These are phyloP conservation scores for Zaprionus tsacasi DNA, from an alignment of 1,140 invertebrate genomes.

Conservation along the genomic window DNA sequence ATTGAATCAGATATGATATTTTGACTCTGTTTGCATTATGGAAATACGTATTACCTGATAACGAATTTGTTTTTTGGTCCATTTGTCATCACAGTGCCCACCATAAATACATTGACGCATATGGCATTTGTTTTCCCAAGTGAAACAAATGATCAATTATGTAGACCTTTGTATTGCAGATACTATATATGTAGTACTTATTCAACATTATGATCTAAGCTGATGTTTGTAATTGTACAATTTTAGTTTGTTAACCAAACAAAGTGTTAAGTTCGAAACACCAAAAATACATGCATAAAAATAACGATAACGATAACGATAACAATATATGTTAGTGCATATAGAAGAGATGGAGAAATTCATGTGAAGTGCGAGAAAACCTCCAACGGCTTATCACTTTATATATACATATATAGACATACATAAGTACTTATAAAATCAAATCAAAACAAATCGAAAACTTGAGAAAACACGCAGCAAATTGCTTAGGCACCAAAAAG, in stretches of 20 bases:
- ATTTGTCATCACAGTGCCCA: slow-evolving; percentile 45
- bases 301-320: not conserved
- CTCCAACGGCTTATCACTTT: slow-evolving; percentile 55
- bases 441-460: slow-evolving; percentile 47
- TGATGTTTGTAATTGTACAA: slow-evolving; percentile 5
- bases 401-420: slow-evolving; percentile 12
- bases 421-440: slow-evolving; percentile 41
- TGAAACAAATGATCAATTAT: slow-evolving; percentile 21
- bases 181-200: not conserved
- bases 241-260: slow-evolving; percentile 5
- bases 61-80: slow-evolving; percentile 30
- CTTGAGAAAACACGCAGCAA: slow-evolving; percentile 73
- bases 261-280: slow-evolving; percentile 37
- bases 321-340: not conserved
- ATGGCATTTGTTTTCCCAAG: slow-evolving; percentile 29
- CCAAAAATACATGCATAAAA: slow-evolving; percentile 23
- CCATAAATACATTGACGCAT: slow-evolving; percentile 40
- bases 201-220: slow-evolving; percentile 11
- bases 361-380: slow-evolving; percentile 15
- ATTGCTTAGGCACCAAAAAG: slow-evolving; percentile 78
- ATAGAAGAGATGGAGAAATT: slow-evolving; percentile 1
- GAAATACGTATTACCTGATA: slow-evolving; percentile 32
- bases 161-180: slow-evolving; percentile 27
- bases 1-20: slow-evolving; percentile 13
- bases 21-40: slow-evolving; percentile 19